Percentiles rank a stretch among this genome's conserved stretches.
Conservation (phyloP, 2,113 vertebrate genomes). For the Collichthys lucidus region DNA sequence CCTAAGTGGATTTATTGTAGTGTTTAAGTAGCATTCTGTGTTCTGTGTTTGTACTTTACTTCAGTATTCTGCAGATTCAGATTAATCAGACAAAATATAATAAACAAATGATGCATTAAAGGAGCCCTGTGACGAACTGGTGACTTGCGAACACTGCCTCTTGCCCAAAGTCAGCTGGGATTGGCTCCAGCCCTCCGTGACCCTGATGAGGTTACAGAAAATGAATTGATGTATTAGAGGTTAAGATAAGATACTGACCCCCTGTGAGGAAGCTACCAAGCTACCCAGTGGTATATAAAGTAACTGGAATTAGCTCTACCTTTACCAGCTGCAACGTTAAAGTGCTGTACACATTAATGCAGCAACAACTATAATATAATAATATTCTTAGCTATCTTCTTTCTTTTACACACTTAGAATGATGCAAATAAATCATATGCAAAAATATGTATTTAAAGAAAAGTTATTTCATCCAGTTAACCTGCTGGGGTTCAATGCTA, state of each 20-base stretch:
- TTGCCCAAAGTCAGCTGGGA: no score
- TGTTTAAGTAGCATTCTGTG: background rate
- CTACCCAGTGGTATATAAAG: no score
- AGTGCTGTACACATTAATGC: no score
- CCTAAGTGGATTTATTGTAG: background rate
- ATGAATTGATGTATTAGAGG: background rate
- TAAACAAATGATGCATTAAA: background rate
- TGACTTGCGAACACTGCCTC: no score
- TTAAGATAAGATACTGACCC: background rate
- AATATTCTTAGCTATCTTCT: background rate
- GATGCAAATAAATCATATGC: background rate
- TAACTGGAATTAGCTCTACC: no score
- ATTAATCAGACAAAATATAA: background rate
- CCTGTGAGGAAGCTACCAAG: no score
- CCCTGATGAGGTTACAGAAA: no score
- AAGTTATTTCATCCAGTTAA: background rate
- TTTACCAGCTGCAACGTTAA: no score
- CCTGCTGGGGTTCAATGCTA: background rate
- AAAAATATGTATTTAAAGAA: background rate
- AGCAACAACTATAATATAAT: no score
- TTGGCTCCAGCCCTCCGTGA: no score
- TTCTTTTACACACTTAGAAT: constrained; percentile 5
- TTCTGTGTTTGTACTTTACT: background rate
- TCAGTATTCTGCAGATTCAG: background rate
- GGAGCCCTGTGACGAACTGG: no score